phyloP scores from a whole-genome alignment of 2,888 invertebrate species.

The Stictocephala bisonia region DNA sequence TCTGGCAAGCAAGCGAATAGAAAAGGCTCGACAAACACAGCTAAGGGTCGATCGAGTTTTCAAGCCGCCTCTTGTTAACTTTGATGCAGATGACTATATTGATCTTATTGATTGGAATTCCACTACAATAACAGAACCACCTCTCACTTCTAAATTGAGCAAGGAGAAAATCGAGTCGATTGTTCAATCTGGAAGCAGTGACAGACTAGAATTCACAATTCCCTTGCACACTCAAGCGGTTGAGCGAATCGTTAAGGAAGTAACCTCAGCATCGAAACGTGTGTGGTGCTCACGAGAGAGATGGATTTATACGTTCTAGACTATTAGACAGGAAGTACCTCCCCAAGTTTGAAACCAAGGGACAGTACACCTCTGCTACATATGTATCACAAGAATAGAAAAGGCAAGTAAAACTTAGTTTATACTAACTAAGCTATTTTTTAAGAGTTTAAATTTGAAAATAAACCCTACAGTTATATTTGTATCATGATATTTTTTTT shows the following conservation, averaged over 20 bases:
- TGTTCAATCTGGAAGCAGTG: neutral
- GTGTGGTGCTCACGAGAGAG: neutral
- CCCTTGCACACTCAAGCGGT: neutral
- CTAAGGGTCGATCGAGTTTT: neutral
- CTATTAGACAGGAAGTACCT: neutral
- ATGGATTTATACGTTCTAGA: neutral
- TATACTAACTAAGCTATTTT: too few species aligned
- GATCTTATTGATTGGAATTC: conserved; percentile 13
- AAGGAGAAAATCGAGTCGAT: neutral
- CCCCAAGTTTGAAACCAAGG: neutral
- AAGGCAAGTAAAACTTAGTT: too few species aligned
- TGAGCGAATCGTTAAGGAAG: neutral
- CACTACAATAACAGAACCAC: neutral
- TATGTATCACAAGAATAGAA: too few species aligned
- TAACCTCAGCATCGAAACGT: neutral
- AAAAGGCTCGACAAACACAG: conserved; percentile 1
- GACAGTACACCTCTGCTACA: neutral
- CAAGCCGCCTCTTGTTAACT: conserved; percentile 3
- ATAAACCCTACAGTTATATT: neutral
- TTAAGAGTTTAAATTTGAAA: neutral
- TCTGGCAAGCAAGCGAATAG: conserved; percentile 1
- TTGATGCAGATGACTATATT: conserved; percentile 3
- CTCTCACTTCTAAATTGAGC: neutral
- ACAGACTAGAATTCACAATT: neutral
- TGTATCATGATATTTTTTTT: neutral